phyloP scores from a whole-genome alignment of 2,113 vertebrate species.

The Catharus minimus region DNA sequence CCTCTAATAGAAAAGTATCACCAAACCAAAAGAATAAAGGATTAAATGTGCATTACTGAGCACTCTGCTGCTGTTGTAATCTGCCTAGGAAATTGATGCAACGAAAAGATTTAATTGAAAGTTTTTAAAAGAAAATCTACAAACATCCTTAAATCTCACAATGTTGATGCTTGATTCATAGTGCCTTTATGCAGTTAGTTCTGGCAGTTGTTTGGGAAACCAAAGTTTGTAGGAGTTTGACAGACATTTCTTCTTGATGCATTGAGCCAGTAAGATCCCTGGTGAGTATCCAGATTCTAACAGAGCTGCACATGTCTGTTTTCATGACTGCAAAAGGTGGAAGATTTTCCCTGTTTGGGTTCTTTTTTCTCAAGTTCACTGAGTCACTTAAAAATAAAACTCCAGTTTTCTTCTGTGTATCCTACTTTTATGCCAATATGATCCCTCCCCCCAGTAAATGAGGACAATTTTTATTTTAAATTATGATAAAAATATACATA shows the following conservation, averaged over 20 bases:
- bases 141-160: neutral
- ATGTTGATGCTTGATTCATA: neutral
- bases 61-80: neutral
- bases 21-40: neutral
- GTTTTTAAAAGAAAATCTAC: neutral
- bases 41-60: neutral
- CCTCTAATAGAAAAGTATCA: neutral
- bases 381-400: neutral
- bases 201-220: constrained; percentile 48
- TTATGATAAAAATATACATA: neutral
- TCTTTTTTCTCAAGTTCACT: constrained; percentile 15
- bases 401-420: neutral
- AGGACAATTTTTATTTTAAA: neutral
- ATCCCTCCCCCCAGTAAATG: neutral
- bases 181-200: neutral
- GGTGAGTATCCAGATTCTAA: constrained; percentile 49
- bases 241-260: constrained; percentile 52
- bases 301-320: constrained; percentile 32
- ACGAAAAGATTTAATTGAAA: neutral
- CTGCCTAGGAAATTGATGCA: neutral
- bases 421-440: neutral
- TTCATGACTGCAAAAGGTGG: constrained; percentile 5
- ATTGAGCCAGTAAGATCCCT: constrained; percentile 47
- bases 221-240: constrained; percentile 49
- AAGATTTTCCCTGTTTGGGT: constrained; percentile 33